phyloP scores from a whole-genome alignment of 2,888 invertebrate species.

The Pollenia angustigena region DNA sequence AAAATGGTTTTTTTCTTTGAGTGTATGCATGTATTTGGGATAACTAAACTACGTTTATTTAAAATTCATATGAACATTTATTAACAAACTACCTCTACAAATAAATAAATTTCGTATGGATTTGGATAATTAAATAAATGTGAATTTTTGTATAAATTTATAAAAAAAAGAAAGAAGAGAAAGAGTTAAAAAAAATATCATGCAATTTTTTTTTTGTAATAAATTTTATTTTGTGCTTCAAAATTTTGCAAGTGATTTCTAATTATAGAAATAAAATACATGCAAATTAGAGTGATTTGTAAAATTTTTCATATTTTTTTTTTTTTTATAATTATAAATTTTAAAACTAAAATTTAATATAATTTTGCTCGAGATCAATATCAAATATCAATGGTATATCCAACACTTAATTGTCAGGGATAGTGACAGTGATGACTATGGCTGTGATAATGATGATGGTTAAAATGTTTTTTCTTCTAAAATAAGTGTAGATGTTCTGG shows the following conservation, averaged over 20 bases:
- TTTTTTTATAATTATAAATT: conserved; percentile 3
- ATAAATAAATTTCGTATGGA: too few relatives aligned
- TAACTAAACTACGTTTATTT: too few relatives aligned
- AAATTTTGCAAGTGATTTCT: conserved; percentile 29
- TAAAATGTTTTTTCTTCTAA: background rate
- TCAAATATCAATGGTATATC: conserved; percentile 71
- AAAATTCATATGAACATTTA: too few relatives aligned
- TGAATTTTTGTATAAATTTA: background rate
- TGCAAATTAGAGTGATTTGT: conserved; percentile 47
- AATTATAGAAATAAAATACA: conserved; percentile 41
- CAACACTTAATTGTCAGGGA: conserved; percentile 44
- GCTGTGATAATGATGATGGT: background rate
- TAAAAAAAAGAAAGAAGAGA: background rate
- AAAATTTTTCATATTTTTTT: background rate
- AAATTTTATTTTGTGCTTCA: conserved; percentile 28
- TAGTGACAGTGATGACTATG: conserved; percentile 12
- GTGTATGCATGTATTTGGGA: too few relatives aligned
- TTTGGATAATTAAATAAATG: too few relatives aligned
- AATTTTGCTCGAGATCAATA: conserved; percentile 42
- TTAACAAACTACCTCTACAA: too few relatives aligned
- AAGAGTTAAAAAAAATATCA: conserved; percentile 26
- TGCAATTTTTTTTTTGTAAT: conserved; percentile 56
- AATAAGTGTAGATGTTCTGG: background rate
- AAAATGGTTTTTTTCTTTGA: too few relatives aligned
- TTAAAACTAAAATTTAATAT: background rate